Evolutionary conservation across 2,113 vertebrate species (phyloP), one percentile per base, ranked within the genome.

Genomic region (Pollachius pollachius): DNA sequence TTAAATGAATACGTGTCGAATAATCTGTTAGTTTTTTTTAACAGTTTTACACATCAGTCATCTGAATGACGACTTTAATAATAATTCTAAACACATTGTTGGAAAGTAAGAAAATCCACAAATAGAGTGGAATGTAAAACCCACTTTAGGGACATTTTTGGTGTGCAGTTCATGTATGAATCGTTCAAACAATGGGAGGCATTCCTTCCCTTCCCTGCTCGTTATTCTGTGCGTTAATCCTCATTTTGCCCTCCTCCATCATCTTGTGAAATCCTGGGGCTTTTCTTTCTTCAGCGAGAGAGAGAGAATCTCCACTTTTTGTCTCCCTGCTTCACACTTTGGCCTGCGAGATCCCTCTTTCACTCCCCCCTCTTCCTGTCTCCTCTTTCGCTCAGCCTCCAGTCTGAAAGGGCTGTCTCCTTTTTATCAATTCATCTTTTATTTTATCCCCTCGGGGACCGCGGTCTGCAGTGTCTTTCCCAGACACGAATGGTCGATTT

Each of bases 181-280:
- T 48, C 8, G 12, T 13, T 48, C 12, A 48, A 48, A 88, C 84
- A 88, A 88, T 88, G 65, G 79, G 72, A 71, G 75, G 70, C 76
- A 79, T 85, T 83, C 81, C 81, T 74, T 69, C 76, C 80, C 72
- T 74, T 83, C 73, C 76, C 78, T 81, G 80, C 84, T 79, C 3
- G n/a, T 21, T 60, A 3, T 73, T 75, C 17, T 19, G 8, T 48
- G 17, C 80, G 71, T 75, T 87, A 89, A 87, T 84, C 87, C 81
- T 80, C 74, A 78, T 77, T 65, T 73, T 76, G 77, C 78, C 78
- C 77, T 73, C 79, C 75, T 87, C 84, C 85, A 86, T 89, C 85
- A 85, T 87, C 85, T 85, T 81, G 64, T 85, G 79, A 88, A 80
- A 88, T 85, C 77, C 84, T 86, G 41, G 19, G 79, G 77, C 85